Evolutionary conservation across 2,113 vertebrate genomes (phyloP), one percentile per base, ranked within the genome.

Genomic region (Hyaena hyaena): DNA sequence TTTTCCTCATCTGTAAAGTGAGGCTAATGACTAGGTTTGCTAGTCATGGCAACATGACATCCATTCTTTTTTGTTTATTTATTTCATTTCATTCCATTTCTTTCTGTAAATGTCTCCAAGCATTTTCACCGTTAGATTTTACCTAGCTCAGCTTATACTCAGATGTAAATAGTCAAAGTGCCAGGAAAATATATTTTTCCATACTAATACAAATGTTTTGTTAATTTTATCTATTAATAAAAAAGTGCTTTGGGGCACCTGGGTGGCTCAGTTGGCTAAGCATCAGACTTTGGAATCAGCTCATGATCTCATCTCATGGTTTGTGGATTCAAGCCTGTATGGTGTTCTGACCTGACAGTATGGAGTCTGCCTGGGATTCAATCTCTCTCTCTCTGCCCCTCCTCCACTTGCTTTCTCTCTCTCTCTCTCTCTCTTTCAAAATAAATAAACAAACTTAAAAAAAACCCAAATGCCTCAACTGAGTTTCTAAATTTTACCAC

Each of bases 1-100:
- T 87, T 71, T 96, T 89, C 19, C 58, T 77, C 66, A 73, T n/a
- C 58, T 80, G n/a, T 74, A 86, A 93, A 91, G 5, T 81, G 9
- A 65, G 19, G 19, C 48, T 71, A 16, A 45, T 43, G 74, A 43
- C 11, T 45, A 86, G 26, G 35, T 80, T 74, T 82, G 33, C 77
- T n/a, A 53, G 23, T 66, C 33, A 26, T 53, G 28, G 21, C 35
- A 88, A 68, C n/a, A 77, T 77, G 81, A 65, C 26, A 82, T 53
- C 48, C 43, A 35, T 74, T 79, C 8, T 63, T 68, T 83, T 80
- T 83, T 43, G 15, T n/a, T 6, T 48, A 21, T 69, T 81, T 81
- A 73, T 82, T 94, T 74, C 50, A 82, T 79, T 69, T 77, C 31
- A 77, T 73, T 73, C 35, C 58, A 16, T 76, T 66, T 77, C 33